These are phyloP conservation scores for Phymanthus crucifer DNA, from an alignment of 92 coral and sea anemone genomes.

Conservation along the genomic window DNA sequence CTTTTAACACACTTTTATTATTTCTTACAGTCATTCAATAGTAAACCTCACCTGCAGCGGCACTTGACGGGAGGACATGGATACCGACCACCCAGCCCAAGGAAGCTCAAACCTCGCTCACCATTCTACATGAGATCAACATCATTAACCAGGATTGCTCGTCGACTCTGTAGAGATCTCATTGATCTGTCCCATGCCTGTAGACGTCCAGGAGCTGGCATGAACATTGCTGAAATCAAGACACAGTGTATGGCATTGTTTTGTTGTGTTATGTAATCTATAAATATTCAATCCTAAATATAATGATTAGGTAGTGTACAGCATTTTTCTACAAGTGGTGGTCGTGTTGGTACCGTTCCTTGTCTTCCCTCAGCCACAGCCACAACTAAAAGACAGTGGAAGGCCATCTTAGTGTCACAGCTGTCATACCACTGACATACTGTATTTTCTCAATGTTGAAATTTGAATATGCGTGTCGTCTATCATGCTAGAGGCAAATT, in stretches of 20 bases:
- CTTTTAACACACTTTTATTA: background rate
- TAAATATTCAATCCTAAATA: too few species aligned
- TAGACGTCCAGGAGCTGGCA: conserved; percentile 66
- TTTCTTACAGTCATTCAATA: conserved; percentile 78
- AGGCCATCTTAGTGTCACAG: background rate
- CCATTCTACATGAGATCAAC: conserved; percentile 93
- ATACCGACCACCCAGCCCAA: conserved; percentile 95
- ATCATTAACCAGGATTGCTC: conserved; percentile 75
- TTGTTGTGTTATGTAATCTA: background rate
- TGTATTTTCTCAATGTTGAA: too few species aligned
- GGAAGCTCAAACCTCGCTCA: conserved; percentile 89
- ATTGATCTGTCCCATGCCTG: conserved; percentile 74
- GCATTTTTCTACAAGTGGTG: too few species aligned
- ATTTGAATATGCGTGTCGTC: too few species aligned
- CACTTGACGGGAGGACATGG: conserved; percentile 91
- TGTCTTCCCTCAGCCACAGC: too few species aligned
- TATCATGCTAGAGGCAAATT: too few species aligned
- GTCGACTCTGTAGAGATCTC: conserved; percentile 87
- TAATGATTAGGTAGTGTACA: too few species aligned
- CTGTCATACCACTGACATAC: too few species aligned
- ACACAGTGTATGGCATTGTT: conserved; percentile 67
- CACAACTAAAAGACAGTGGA: background rate
- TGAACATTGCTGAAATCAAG: conserved; percentile 80
- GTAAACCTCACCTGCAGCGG: conserved; percentile 85
- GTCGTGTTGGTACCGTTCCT: too few species aligned